phyloP scores from a whole-genome alignment of 2,888 invertebrate species.

The Orgyia antiqua region DNA sequence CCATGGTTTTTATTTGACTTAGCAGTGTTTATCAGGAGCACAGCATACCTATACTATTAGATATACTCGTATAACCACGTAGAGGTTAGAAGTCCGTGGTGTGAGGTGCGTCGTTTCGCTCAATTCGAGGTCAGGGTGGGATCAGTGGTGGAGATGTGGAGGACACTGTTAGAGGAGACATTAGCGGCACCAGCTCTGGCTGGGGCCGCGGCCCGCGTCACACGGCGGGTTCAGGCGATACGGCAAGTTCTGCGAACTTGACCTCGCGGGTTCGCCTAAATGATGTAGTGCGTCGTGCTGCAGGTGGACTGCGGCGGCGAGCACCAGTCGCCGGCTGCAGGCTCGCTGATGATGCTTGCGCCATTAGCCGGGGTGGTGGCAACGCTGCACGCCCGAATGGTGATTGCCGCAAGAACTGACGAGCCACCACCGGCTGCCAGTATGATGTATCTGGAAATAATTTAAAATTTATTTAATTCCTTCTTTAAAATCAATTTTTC shows the following conservation, averaged over 20 bases:
- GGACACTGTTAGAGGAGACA: conserved; percentile 35
- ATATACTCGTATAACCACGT: too few relatives aligned
- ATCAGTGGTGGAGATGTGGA: conserved; percentile 31
- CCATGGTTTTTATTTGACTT: too few relatives aligned
- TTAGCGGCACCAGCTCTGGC: conserved; percentile 75
- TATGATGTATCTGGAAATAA: conserved; percentile 58
- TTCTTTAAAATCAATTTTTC: too few relatives aligned
- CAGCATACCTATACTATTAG: too few relatives aligned
- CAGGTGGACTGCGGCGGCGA: conserved; percentile 50
- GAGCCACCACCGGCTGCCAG: conserved; percentile 85
- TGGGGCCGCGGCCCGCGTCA: conserved; percentile 76
- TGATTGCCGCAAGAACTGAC: conserved; percentile 83
- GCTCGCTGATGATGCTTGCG: conserved; percentile 69
- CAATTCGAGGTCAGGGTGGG: conserved; percentile 50
- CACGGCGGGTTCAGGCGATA: conserved; percentile 51
- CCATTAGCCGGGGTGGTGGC: conserved; percentile 47
- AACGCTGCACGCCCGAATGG: conserved; percentile 73
- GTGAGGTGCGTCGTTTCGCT: conserved; percentile 46
- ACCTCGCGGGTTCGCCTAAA: conserved; percentile 72
- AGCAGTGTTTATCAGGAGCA: too few relatives aligned
- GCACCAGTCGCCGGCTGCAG: conserved; percentile 53
- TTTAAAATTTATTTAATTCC: too few relatives aligned
- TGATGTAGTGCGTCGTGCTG: conserved; percentile 54
- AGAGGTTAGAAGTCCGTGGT: conserved; percentile 60
- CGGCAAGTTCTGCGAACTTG: conserved; percentile 66